Base-by-base conservation (phyloP, 2,888 invertebrate genomes). In the Zonitis immaculata region DNA sequence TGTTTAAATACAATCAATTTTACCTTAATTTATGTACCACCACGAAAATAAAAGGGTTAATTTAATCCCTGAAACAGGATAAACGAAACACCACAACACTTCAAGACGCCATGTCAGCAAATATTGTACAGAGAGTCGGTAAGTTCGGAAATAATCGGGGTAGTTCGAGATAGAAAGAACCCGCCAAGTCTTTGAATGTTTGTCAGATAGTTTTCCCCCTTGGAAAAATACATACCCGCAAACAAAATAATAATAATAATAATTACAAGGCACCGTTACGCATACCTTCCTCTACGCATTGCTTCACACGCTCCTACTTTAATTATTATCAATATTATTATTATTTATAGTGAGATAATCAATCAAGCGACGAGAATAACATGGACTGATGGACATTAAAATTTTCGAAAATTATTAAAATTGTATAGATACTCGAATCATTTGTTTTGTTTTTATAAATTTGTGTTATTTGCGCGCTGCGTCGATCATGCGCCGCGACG, bases 91-190 rank as follows among this genome's bases (percentile, higher is more conserved):
- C 72, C 72, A 75, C 75, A 73, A 71, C 74, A 76, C 75, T 73
- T 72, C 70, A 77, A 74, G 76, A 73, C 77, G 78, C 77, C 77
- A 77, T 78, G 77, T 77, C 77, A 78, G 77, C 77, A 77, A 70
- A 71, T 59, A 67, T 70, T 70, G 71, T 67, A 66, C 71, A 68
- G 67, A 66, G 64, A 66, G 49, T 48, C 49, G 42, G 60, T 44
- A 51, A 62, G 63, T 58, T 73, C 73, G 73, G 71, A 59, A 58
- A 49, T 47, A 59, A 60, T 74, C 74, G 73, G 74, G 74, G 74
- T 74, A 64, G 72, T 63, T 74, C 75, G 75, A 73, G 73, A 73
- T 71, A 67, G 65, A 64, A 66, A 69, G 68, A 70, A 69, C 69
- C 32, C 71, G 71, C 71, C 70, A 72, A 72, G 66, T 64, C 67